A percentile compares a stretch with the other conserved stretches of the same genome.
These are phyloP conservation scores for Muscina levida DNA, from an alignment of 2,888 invertebrate species.

Conservation along the genomic window DNA sequence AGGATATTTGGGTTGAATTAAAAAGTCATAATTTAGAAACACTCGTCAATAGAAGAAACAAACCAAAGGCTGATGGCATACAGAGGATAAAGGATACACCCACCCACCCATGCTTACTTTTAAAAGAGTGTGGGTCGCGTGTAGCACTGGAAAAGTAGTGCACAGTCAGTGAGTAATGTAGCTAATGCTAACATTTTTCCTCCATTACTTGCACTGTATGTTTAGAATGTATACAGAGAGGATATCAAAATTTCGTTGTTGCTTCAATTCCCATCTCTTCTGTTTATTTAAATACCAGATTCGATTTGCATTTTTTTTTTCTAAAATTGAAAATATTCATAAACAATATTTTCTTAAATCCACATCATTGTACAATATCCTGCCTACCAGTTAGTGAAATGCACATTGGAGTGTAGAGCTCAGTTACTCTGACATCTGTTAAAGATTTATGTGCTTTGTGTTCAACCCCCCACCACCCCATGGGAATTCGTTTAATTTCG, in stretches of 20 bases:
- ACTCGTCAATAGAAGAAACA: constrained; percentile 57
- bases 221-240: too few relatives aligned
- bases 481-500: constrained; percentile 53
- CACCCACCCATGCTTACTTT: too few relatives aligned
- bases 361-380: background rate
- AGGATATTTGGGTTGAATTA: constrained; percentile 59
- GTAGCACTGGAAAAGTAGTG: too few relatives aligned
- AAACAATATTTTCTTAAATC: constrained; percentile 48
- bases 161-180: too few relatives aligned
- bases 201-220: too few relatives aligned
- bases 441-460: constrained; percentile 67
- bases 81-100: constrained; percentile 35
- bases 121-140: too few relatives aligned
- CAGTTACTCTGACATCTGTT: constrained; percentile 66
- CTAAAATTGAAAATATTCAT: constrained; percentile 36
- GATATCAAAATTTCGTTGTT: too few relatives aligned
- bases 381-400: background rate
- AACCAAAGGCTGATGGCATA: constrained; percentile 16
- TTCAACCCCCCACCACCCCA: constrained; percentile 48
- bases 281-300: constrained; percentile 52
- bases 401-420: background rate
- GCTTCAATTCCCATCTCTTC: background rate
- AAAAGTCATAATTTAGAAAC: constrained; percentile 70
- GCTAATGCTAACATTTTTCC: too few relatives aligned
- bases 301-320: constrained; percentile 58